Base-by-base conservation (phyloP, 1,140 invertebrate species). In the Cydia pomonella region DNA sequence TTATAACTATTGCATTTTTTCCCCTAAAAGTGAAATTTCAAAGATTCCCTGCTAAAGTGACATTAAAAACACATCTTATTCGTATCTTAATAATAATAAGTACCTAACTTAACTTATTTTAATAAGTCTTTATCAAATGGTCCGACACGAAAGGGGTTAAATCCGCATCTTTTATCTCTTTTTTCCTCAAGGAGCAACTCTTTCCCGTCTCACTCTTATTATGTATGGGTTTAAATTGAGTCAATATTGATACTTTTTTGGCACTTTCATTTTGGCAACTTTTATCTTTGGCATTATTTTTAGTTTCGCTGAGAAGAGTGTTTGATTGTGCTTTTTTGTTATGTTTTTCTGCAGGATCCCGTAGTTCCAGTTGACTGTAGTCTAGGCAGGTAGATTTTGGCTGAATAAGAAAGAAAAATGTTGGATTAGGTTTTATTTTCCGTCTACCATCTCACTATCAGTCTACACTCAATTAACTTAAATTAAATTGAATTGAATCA, bases 111-210 rank as follows among this genome's bases (percentile, higher is more conserved):
- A 59, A 23, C 29, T 73, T 62, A 50, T 64, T 0, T 73, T 89
- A 92, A 79, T 89, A 92, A 85, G 88, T 92, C 85, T 91, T 91
- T 84, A 90, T 92, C 71, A 92, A 91, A 79, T 92, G 89, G 76
- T 88, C 85, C 38, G 89, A 84, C n/a, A 89, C 87, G 69, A 87
- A 90, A 1, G 87, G 82, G 13, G 83, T 74, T 29, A 85, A 84
- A 13, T 88, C 80, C 0, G 85, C 82, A 6, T 89, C 82, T 75
- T 90, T 90, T 0, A 87, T 89, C 77, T 89, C 87, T 76, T 90
- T 90, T 75, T 92, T 92, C 73, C 87, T 88, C n/a, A 92, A 59
- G 10, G 88, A 87, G 66, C 89, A 91, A 44, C 87, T 91, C 41
- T 91, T 92, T 66, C 85, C 86, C 0, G 81, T 82, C 63, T 92